phyloP scores from a whole-genome alignment of 2,797 vertebrate genomes.

The Poeciliopsis presidionis region DNA sequence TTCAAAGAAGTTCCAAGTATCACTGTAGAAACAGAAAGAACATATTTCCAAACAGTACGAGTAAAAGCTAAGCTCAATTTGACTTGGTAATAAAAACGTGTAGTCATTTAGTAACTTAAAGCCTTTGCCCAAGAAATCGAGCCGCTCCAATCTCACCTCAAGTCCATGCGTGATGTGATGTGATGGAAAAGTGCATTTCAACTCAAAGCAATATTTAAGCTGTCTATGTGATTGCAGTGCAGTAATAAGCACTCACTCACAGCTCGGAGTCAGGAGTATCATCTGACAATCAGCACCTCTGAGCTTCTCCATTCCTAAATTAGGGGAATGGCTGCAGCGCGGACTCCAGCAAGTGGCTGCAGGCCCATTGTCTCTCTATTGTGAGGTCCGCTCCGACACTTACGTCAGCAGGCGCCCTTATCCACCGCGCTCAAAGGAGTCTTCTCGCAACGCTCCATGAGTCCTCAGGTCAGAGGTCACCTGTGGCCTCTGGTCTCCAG shows the following conservation, averaged over 20 bases:
- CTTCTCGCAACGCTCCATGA: conserved; percentile 52
- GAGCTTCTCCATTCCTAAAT: conserved; percentile 31
- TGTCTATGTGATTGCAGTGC: conserved; percentile 39
- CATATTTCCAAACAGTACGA: not conserved
- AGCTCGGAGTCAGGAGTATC: conserved; percentile 15
- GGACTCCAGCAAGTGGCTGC: conserved; percentile 37
- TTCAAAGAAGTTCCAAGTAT: not conserved
- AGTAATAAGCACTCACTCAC: conserved; percentile 25
- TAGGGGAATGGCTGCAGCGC: conserved; percentile 39
- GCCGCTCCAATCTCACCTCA: conserved; percentile 15
- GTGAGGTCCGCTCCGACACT: conserved; percentile 46
- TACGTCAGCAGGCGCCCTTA: conserved; percentile 53
- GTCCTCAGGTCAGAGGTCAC: conserved; percentile 77
- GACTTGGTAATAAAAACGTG: not conserved
- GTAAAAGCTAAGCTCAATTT: not conserved
- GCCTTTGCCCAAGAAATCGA: not conserved
- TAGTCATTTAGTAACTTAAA: not conserved
- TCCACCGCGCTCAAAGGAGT: conserved; percentile 55
- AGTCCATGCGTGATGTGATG: conserved; percentile 20
- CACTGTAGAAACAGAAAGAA: not conserved
- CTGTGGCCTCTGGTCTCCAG: conserved; percentile 81
- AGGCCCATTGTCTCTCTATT: conserved; percentile 53
- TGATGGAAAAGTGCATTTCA: conserved; percentile 41
- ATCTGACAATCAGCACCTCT: conserved; percentile 26
- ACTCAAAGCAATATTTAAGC: conserved; percentile 58